Evolutionary conservation across 2,797 vertebrate genomes (phyloP), one percentile per base, ranked within the genome.

Genomic region (Graptemys geographica): DNA sequence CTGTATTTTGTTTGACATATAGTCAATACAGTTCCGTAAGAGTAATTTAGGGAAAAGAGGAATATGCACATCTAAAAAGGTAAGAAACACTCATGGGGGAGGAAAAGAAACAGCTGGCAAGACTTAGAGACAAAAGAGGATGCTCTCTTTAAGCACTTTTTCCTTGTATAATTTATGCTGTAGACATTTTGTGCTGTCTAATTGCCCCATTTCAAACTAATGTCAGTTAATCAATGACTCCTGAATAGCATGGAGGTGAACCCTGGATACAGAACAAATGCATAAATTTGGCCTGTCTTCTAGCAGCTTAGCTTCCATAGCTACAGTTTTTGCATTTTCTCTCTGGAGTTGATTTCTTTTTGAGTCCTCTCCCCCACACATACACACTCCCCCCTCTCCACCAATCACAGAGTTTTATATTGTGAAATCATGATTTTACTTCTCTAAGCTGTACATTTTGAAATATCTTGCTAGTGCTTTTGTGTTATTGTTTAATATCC

Each of bases 181-280:
- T 81, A 97, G 97, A 96, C 93, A 91, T 97, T 97, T 96, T 88
- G 94, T 93, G 96, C 96, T 81, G 80, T 92, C 96, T 97, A 96
- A 97, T 94, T 97, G 97, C 96, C 83, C 97, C 96, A 95, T 97
- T 97, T 97, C 93, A 97, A 95, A 96, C 90, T 96, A 95, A 96
- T 90, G 94, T 88, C 97, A 95, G 47, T 87, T 96, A 96, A 95
- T 97, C 90, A 92, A 92, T 97, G 96, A 88, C 95, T 97, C 95
- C 95, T 95, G 87, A 95, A 95, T 79, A 92, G 87, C 81, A 91
- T 76, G 76, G 91, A 96, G 94, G 90, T 96, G 94, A 97, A 96
- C 95, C 84, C 94, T 92, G 93, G 94, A 95, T 93, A 81, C 86
- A 95, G 93, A 97, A 91, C 91, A 96, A 92, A 90, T 57, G 81